Evolutionary conservation across 2,888 invertebrate genomes (phyloP).

Genomic region (Leptopterna dolabrata): DNA sequence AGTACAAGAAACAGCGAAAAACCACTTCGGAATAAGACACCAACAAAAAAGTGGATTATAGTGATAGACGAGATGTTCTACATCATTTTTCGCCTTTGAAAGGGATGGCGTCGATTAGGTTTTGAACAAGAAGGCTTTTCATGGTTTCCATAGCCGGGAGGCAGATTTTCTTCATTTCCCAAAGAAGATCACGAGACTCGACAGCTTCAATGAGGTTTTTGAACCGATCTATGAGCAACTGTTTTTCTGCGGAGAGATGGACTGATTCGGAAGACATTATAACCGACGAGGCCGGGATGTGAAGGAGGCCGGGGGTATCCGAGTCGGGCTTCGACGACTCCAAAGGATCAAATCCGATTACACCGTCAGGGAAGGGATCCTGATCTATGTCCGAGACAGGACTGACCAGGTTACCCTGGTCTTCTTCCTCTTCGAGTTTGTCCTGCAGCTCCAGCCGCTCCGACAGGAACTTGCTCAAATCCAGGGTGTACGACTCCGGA

Average conservation of each 20-base stretch:
- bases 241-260: background rate
- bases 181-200: background rate
- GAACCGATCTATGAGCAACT: constrained; percentile 30
- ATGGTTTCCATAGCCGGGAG: constrained; percentile 30
- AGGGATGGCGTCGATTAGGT: background rate
- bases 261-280: background rate
- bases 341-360: background rate
- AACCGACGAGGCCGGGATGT: background rate
- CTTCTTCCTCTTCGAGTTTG: background rate
- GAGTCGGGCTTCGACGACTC: background rate
- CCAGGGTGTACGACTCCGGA: background rate
- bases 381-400: background rate
- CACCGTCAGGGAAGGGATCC: background rate
- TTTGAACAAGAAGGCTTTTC: background rate
- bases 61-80: background rate
- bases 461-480: background rate
- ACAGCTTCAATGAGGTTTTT: background rate
- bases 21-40: background rate
- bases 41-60: background rate
- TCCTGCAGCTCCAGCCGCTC: constrained; percentile 5
- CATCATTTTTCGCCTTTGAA: background rate
- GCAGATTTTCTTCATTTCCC: constrained; percentile 39
- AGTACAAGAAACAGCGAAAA: constrained; percentile 5
- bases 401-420: background rate
- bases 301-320: background rate